Evolutionary conservation across 2,797 vertebrate species (phyloP), one percentile per base, ranked within the genome.

Genomic region (Argentina silus): DNA sequence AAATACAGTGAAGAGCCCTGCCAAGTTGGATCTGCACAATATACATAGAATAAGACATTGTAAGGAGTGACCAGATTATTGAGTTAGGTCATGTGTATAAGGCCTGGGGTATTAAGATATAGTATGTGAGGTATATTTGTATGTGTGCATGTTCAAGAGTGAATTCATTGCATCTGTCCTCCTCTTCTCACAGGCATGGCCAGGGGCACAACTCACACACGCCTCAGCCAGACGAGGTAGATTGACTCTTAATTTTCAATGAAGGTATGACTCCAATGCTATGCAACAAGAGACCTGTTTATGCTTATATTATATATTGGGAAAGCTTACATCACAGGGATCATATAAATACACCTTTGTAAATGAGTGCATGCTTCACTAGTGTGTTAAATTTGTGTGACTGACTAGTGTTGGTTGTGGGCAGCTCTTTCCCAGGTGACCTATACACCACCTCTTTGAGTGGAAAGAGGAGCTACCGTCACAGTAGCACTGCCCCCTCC

Each of bases 401-500:
- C 19, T 50, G 12, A 66, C 9, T 21, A 3, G 69, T 61, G 17
- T 45, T 43, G n/a, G 14, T n/a, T 21, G 7, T 48, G 7, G 14
- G 3, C 70, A 72, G 70, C 56, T 72, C 42, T 56, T 23, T 62
- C 15, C 14, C 73, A n/a, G 48, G 57, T 12, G 45, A 56, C 21
- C 48, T 55, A 47, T 56, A 60, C 66, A 10, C 43, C 2, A 3
- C 21, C 23, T 76, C 69, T 69, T 55, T 60, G 61, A 69, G 68
- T n/a, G 70, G 75, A 9, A 60, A 65, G 70, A 15, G 64, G 55
- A 94, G 92, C 77, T 91, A 89, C 47, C 92, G 93, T 86, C 77
- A 56, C 75, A 93, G 92, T 84, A 94, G 94, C 89, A 91, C 91
- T 2, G 90, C 91, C 7, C 84, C 90, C 0, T 95, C 93, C 11